Base-by-base conservation (phyloP, 2,888 invertebrate genomes). In the Drosophila leonis region DNA sequence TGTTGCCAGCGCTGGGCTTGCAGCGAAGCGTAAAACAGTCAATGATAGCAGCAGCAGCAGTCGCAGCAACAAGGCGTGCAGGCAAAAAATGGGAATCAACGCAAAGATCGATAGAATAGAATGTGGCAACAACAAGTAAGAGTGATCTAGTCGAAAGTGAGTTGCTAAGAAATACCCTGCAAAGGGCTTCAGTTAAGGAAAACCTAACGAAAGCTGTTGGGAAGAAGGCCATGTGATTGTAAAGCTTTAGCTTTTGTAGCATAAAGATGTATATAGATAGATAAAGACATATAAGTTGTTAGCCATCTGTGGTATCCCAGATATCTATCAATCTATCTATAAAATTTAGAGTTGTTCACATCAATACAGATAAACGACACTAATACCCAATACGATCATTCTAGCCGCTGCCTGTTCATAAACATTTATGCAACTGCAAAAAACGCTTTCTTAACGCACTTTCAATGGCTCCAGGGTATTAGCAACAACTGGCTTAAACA, bases 81-180 rank as follows among this genome's bases (percentile, higher is more conserved):
- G 31, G 44, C 44, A 31, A 39, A 63, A 62, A 49, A 49, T 48
- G 55, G 54, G 54, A 55, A 72, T 69, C 74, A 68, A 62, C 57
- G 67, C 68, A 66, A 66, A 10, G 73, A 86, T 86, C 85, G 80
- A 88, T 86, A 88, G 88, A 88, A 81, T 37, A 74, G 78, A 65
- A 65, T 70, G 64, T 54, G 42, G 65, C 52, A 62, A 37, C 35
- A 56, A 67, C 52, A 68, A 74, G 68, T 57, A 54, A 46, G 35
- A 67, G 39, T 48, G 42, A 3, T 42, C 39, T 37, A 65, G 29
- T 56, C 12, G 37, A 29, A 4, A 24, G 27, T 20, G 2, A 18
- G 24, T 10, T 18, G 46, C 52, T 33, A 2, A 35, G 4, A 64
- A 41, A 64, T 64, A 35, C 64, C 31, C 52, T 70, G 9, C 31